phyloP scores from a whole-genome alignment of 1,140 invertebrate genomes.

The Melanaphis sacchari region DNA sequence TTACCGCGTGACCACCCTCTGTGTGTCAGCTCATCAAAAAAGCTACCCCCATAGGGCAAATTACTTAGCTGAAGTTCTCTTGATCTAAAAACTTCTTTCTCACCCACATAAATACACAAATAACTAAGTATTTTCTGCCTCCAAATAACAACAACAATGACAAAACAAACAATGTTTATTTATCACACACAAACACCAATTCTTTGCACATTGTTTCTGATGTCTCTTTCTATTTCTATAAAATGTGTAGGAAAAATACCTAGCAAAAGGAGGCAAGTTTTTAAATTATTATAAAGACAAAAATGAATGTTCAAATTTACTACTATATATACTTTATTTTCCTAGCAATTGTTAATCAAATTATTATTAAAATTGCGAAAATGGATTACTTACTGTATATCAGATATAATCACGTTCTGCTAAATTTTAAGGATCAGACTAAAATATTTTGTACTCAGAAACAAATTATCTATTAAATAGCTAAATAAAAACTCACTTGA shows the following conservation, averaged over 20 bases:
- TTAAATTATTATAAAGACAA: background rate
- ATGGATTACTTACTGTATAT: background rate
- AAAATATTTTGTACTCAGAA: background rate
- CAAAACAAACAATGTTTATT: slow-evolving; percentile 49
- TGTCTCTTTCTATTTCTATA: slow-evolving; percentile 10
- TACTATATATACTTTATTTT: background rate
- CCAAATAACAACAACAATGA: slow-evolving; percentile 4
- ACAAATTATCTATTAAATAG: background rate
- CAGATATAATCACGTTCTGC: background rate
- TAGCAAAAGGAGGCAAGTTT: background rate
- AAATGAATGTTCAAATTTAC: background rate
- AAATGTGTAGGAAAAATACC: slow-evolving; percentile 25
- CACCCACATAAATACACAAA: slow-evolving; percentile 4
- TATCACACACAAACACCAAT: background rate
- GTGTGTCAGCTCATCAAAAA: slow-evolving; percentile 35
- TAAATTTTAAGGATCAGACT: background rate
- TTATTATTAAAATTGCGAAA: background rate
- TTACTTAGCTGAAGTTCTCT: slow-evolving; percentile 46
- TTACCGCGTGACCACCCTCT: background rate
- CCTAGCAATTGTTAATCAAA: background rate
- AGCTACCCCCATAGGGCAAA: slow-evolving; percentile 39
- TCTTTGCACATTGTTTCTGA: background rate
- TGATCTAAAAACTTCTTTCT: slow-evolving; percentile 23
- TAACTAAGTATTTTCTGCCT: slow-evolving; percentile 21
- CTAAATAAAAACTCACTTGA: background rate